Evolutionary conservation across 1,140 invertebrate genomes (phyloP), one percentile per base, ranked within the genome.

Genomic region (Protaetia brevitarsis): DNA sequence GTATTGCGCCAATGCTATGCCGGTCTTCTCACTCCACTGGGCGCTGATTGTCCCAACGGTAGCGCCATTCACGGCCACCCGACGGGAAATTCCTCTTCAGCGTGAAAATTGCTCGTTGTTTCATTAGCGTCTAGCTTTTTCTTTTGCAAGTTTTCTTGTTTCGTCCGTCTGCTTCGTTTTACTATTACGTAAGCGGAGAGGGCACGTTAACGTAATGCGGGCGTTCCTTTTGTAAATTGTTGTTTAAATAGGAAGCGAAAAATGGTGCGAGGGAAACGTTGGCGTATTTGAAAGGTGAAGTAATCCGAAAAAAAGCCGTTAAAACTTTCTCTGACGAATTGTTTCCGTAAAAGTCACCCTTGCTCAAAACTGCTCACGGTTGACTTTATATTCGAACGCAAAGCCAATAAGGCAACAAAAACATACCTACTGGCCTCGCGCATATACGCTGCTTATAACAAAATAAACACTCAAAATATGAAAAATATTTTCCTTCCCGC

Each of bases 111-210:
- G 26, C 57, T 59, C 57, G 57, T 59, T 59, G 57, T 59, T 59
- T 59, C 57, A 59, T 59, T 59, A 59, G 57, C 57, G 57, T 59
- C 30, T 59, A 59, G 27, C 57, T 59, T 59, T 59, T 59, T 59
- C 26, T 59, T 59, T 59, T 59, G 57, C 19, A 8, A 51, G 41
- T 51, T 51, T 51, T 51, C 41, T 19, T 51, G 41, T 51, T 51
- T 51, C 41, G 41, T 51, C 41, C 26, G 41, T 26, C n/a, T 51
- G 34, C 34, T 16, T 23, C 41, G 41, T 51, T 51, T 19, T 23
- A 51, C 16, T 16, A 19, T 23, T 11, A 11, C 19, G 41, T 23
- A 23, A 51, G 6, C 3, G 6, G 19, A 19, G 11, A 23, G 16
- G 41, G 19, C 1, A 10, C 19, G 19, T 8, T 51, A 16, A 19